Base-by-base conservation (phyloP, 2,888 invertebrate species). In the Spodoptera littoralis region DNA sequence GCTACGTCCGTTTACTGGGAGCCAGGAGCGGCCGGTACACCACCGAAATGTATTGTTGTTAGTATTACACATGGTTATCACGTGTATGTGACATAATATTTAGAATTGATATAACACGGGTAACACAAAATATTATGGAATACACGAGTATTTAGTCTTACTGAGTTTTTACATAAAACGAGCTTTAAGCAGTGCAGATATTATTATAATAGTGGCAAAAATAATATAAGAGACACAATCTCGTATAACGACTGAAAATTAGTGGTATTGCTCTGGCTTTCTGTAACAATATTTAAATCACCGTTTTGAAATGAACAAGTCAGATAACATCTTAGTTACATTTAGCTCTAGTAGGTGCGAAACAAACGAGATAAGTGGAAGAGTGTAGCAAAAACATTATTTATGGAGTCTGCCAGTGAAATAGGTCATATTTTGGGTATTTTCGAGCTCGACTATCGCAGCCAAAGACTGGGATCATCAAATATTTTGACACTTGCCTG, bases 401-500 rank as follows among this genome's bases (percentile, higher is more conserved):
- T 18, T 49, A 52, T 45, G 64, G 60, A 68, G 63, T 52, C 59
- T 71, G 58, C 43, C 50, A 50, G 55, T 61, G 56, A 65, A 70
- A 50, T 71, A 63, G 63, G 47, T 67, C 65, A 56, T 60, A 65
- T 55, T 44, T 36, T 36, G 36, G 6, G 1, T 36, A 8, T 30
- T 77, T 74, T 73, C 27, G 53, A 51, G 55, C 61, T 43, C 60
- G 45, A 54, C 57, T 61, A 57, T 57, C 63, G 58, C 70, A 60
- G 56, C 36, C 73, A 76, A 63, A 77, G 69, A 45, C 66, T 68
- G 61, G 75, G 70, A 65, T 54, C 79, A 77, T 81, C 73, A 68
- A 81, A 86, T 89, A 84, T 90, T 90, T 83, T 88, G 88, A 87
- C 88, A 86, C 82, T 79, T 76, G 65, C 71, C 76, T 83, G 82